Evolutionary conservation across 2,888 invertebrate genomes (phyloP).

Genomic region (Hemaris fuciformis): DNA sequence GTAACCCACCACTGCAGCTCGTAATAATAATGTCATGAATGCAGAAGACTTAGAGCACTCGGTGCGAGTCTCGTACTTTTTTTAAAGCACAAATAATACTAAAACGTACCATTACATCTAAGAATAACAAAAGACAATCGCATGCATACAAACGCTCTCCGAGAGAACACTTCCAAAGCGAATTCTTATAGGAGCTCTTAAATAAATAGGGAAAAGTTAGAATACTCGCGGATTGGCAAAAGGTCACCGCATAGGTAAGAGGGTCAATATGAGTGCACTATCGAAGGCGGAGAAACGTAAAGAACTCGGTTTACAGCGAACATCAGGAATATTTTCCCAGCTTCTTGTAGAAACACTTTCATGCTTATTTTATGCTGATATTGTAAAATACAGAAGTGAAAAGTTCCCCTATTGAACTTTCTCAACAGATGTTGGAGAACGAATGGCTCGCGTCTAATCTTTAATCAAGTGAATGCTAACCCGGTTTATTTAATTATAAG

Average conservation of each 20-base stretch:
- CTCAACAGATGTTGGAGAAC: background rate
- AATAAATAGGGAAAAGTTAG: background rate
- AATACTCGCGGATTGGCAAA: constrained; percentile 19
- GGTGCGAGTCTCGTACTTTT: too few species aligned
- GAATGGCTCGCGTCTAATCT: background rate
- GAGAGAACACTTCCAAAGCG: background rate
- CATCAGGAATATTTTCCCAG: background rate
- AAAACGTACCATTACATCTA: too few species aligned
- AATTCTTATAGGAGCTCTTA: background rate
- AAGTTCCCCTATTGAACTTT: constrained; percentile 6
- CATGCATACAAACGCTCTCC: background rate
- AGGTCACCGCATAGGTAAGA: constrained; percentile 22
- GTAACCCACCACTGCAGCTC: too few species aligned
- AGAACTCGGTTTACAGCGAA: constrained; percentile 15
- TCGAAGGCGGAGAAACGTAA: constrained; percentile 13
- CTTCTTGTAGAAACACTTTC: constrained; percentile 6
- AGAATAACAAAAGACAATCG: background rate
- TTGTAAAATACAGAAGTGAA: constrained; percentile 7
- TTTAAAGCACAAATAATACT: too few species aligned
- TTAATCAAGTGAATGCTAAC: background rate
- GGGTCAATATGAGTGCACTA: constrained; percentile 20
- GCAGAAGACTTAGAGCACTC: too few species aligned
- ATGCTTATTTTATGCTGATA: constrained; percentile 10
- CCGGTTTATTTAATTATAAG: background rate
- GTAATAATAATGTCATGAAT: too few species aligned